Evolutionary conservation across 1,140 invertebrate genomes (phyloP).

Genomic region (Lepidurus packardi): DNA sequence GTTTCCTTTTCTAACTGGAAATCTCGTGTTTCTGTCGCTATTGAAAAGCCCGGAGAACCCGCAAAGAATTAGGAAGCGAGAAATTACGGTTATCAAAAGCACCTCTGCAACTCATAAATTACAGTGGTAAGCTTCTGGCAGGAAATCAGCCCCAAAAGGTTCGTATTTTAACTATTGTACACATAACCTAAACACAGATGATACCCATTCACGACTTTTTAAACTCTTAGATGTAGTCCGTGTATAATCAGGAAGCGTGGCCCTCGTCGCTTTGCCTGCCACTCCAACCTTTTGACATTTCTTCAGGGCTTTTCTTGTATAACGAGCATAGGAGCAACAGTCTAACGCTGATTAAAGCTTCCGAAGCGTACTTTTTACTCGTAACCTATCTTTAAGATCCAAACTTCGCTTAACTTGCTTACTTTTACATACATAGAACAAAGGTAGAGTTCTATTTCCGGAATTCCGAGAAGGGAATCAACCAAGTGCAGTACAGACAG

Average conservation of each 20-base stretch:
- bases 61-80: constrained; percentile 6
- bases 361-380: too few species aligned
- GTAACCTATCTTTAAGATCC: too few species aligned
- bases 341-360: background rate
- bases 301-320: background rate
- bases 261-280: background rate
- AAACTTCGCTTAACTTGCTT: too few species aligned
- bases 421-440: too few species aligned
- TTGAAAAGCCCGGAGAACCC: background rate
- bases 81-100: constrained; percentile 14
- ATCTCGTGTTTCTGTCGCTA: background rate
- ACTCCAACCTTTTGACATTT: background rate
- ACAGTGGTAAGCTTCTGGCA: background rate
- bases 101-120: constrained; percentile 8
- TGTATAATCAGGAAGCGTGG: background rate
- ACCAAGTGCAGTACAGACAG: too few species aligned
- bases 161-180: background rate
- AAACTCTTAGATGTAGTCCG: background rate
- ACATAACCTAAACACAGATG: background rate
- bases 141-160: constrained; percentile 18
- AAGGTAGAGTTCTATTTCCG: too few species aligned
- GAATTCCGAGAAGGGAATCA: too few species aligned
- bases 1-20: background rate
- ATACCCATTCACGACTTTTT: constrained; percentile 1
- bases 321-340: background rate